Base-by-base conservation (phyloP, 2,888 invertebrate genomes). In the Blera fallax region DNA sequence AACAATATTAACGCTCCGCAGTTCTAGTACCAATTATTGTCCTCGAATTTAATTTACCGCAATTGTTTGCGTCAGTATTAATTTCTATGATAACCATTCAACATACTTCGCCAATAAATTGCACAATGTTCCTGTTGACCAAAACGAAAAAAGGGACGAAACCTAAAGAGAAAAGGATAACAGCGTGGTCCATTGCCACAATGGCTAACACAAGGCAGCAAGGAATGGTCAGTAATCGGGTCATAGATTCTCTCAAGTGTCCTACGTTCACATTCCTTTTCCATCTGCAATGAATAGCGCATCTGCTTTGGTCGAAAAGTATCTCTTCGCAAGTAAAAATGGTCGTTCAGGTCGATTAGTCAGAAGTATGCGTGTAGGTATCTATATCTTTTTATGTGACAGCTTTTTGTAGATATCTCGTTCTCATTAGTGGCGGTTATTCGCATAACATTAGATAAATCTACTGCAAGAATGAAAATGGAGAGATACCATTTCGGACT, bases 161-260 rank as follows among this genome's bases (percentile, higher is more conserved):
- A 11, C 14, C 29, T 27, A 5, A 58, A 48, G 32, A 48, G 34
- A 14, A 74, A 74, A 40, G 64, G 43, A 76, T 76, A 56, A 69
- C 62, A 37, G 40, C 62, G 78, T 79, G 70, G 56, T 62, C 62
- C 45, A 40, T 14, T 29, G 34, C 14, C 54, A 45, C 54, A 79
- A 70, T 43, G 62, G 43, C 56, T 65, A 48, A 65, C 45, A 65
- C 40, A 50, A n/a, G 43, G 40, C 60, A 24, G 27, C 34, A 40
- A 48, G 16, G 34, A 58, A 60, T 78, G 70, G 65, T 40, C 72
- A 72, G 48, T 72, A 79, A 79, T 79, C 56, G 56, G 43, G 62
- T 34, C 18, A 79, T 56, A 79, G 37, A 79, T 65, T 73, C 50
- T 56, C 34, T 79, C 48, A 56, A 79, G 79, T 79, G 72, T 48